phyloP scores from a whole-genome alignment of 1,140 invertebrate genomes.

The Eupristina koningsbergeri region DNA sequence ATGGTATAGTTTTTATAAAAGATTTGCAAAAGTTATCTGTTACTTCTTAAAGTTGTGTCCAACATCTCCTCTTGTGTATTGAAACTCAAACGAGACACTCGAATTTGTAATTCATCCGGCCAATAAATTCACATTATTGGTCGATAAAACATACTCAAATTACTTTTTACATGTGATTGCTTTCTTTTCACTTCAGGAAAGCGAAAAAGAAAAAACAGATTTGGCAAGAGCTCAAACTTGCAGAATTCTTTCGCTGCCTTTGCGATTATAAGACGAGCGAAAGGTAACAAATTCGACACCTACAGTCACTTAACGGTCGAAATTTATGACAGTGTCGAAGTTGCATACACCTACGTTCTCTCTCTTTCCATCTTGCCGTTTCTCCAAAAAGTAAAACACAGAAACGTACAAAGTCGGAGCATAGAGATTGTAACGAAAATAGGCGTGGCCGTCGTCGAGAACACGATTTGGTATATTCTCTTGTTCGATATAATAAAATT shows the following conservation, averaged over 20 bases:
- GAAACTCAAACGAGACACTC: neutral
- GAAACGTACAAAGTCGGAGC: neutral
- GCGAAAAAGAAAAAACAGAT: neutral
- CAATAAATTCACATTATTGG: constrained; percentile 14
- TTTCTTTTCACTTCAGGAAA: neutral
- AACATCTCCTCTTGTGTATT: neutral
- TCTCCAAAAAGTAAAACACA: constrained; percentile 38
- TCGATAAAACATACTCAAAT: constrained; percentile 23
- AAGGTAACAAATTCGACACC: constrained; percentile 22
- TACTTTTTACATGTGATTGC: neutral
- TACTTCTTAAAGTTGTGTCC: neutral
- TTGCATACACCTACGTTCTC: constrained; percentile 37
- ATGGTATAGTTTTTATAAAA: neutral
- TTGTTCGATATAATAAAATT: constrained; percentile 45
- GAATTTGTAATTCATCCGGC: neutral
- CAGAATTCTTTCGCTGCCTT: neutral
- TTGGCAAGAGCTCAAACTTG: neutral
- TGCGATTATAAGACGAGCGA: neutral
- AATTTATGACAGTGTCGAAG: constrained; percentile 56
- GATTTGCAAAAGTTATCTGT: neutral
- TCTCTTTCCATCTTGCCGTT: constrained; percentile 46
- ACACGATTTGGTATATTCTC: constrained; percentile 4
- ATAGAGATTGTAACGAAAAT: constrained; percentile 26
- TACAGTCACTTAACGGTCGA: constrained; percentile 58
- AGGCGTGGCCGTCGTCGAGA: constrained; percentile 3